Conservation (phyloP, 1,140 invertebrate species). For the Oryctes rhinoceros region DNA sequence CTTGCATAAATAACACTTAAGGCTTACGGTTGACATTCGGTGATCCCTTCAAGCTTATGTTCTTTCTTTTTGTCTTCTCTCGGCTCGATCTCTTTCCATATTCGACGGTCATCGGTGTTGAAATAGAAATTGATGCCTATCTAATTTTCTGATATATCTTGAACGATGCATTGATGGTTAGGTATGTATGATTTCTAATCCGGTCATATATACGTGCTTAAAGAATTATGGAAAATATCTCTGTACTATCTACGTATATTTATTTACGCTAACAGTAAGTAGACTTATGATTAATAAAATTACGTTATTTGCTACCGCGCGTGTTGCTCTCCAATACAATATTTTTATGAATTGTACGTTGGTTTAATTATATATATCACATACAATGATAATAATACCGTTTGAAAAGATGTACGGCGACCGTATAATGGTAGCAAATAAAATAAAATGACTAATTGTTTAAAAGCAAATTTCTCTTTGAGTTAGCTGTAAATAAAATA, state of each 20-base stretch:
- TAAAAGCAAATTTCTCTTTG: no score
- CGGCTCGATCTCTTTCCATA: slow-evolving; percentile 17
- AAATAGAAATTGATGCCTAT: slow-evolving; percentile 35
- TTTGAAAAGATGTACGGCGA: no score
- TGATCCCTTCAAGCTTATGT: slow-evolving; percentile 18
- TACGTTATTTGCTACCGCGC: not conserved
- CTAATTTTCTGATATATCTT: slow-evolving; percentile 31
- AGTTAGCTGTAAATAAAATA: no score
- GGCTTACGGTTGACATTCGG: slow-evolving; percentile 19
- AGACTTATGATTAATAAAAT: not conserved
- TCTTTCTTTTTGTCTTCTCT: slow-evolving; percentile 33
- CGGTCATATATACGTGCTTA: not conserved
- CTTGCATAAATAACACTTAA: slow-evolving; percentile 39
- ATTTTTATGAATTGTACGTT: no score
- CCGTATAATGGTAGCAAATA: no score
- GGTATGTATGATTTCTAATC: slow-evolving; percentile 20
- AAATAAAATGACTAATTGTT: no score
- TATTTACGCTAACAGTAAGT: not conserved
- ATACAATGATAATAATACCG: no score
- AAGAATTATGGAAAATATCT: slow-evolving; percentile 21
- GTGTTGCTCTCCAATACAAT: not conserved
- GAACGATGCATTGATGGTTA: slow-evolving; percentile 5
- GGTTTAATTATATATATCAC: no score
- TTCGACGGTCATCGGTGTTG: slow-evolving; percentile 12
- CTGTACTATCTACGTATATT: not conserved